A percentile compares a stretch with the other conserved stretches of the same genome.
Conservation (phyloP, 2,888 invertebrate species). For the Gymnosoma rotundatum region DNA sequence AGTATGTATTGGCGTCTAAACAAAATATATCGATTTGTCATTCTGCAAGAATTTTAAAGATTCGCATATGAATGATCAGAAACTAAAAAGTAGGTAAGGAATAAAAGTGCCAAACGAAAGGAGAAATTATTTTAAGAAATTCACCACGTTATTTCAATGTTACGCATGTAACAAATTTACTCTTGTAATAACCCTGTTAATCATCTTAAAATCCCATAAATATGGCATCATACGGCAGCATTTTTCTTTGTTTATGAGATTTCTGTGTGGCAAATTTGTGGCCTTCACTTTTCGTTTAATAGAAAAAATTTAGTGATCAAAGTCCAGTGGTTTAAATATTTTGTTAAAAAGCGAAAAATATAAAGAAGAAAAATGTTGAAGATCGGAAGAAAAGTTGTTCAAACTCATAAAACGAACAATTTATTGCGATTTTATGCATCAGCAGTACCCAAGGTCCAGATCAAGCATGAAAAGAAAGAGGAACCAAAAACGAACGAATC, state of each 20-base stretch:
- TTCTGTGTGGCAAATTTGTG: neutral
- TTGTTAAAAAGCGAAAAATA: conserved; percentile 16
- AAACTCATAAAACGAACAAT: conserved; percentile 59
- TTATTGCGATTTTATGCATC: conserved; percentile 68
- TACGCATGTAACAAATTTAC: neutral
- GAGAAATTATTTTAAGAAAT: neutral
- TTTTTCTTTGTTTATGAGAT: neutral
- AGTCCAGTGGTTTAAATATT: conserved; percentile 32
- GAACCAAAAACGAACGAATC: conserved; percentile 85
- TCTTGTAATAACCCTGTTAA: neutral
- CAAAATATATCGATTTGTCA: no score
- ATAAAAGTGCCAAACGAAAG: no score
- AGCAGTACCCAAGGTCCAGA: conserved; percentile 70
- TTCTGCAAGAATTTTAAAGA: no score
- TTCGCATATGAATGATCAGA: no score
- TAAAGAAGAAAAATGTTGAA: conserved; percentile 64
- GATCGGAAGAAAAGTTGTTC: conserved; percentile 56
- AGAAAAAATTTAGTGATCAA: conserved; percentile 43
- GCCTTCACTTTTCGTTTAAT: conserved; percentile 4
- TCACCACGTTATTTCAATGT: neutral
- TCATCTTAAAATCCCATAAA: neutral
- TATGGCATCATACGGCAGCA: conserved; percentile 33
- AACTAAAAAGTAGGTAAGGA: neutral
- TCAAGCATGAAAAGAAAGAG: conserved; percentile 63
- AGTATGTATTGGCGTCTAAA: no score